Conservation (phyloP, 2,888 invertebrate species). For the Chaitophorus viminalis region DNA sequence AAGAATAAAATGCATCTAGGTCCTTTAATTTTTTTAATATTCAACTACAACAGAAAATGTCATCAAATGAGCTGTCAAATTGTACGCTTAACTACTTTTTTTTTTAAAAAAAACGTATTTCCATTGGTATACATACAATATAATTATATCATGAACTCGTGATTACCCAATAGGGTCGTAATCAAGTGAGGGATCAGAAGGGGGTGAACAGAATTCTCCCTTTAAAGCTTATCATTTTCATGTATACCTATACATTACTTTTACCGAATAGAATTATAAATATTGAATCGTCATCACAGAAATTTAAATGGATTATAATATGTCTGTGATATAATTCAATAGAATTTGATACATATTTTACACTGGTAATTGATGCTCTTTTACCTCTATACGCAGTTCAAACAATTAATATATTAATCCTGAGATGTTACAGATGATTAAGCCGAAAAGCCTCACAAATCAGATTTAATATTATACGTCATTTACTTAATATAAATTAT, state of each 20-base stretch:
- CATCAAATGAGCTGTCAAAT: not conserved
- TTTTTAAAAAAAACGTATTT: not conserved
- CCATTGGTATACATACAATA: not conserved
- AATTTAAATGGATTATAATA: not conserved
- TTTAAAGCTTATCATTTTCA: no score
- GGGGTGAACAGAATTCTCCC: not conserved
- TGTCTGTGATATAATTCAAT: no score
- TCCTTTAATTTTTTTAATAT: slow-evolving; percentile 16
- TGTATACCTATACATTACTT: not conserved
- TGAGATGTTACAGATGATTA: no score
- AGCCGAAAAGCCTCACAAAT: no score
- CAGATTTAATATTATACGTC: not conserved
- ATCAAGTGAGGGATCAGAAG: not conserved
- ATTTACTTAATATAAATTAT: not conserved
- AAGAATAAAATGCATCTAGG: slow-evolving; percentile 31
- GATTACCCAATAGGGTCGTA: not conserved
- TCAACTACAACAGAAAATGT: not conserved
- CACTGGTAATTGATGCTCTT: no score
- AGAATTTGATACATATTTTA: no score
- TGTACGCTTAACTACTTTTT: not conserved
- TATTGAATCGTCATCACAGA: not conserved
- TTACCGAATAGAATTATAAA: not conserved
- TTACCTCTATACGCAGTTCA: no score
- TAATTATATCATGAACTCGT: not conserved
- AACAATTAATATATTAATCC: no score